A percentile compares a stretch with the other conserved stretches of the same genome.
Evolutionary conservation across 2,888 invertebrate species (phyloP).

Genomic region (Catonia carolina): DNA sequence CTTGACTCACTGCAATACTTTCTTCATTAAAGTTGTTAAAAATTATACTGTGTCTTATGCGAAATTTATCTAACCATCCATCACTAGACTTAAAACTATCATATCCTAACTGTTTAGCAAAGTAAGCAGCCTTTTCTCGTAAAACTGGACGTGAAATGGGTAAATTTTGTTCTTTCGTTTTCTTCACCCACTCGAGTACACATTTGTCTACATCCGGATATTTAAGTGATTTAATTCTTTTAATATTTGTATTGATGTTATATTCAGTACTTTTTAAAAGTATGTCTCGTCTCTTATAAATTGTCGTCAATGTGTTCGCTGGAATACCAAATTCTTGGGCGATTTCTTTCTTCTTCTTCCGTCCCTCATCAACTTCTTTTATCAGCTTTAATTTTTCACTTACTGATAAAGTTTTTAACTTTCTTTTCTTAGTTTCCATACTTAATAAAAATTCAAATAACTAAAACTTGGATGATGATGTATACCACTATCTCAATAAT

Average conservation of each 20-base stretch:
- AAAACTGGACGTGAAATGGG: background rate
- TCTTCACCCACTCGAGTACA: background rate
- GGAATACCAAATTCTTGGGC: background rate
- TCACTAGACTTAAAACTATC: conserved; percentile 25
- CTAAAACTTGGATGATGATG: no score
- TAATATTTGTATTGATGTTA: background rate
- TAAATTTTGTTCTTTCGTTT: background rate
- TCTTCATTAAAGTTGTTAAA: no score
- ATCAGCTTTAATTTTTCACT: background rate
- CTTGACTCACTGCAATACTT: no score
- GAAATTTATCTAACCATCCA: conserved; percentile 33
- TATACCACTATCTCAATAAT: no score
- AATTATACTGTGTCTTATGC: conserved; percentile 31
- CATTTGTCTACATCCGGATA: background rate
- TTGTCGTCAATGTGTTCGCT: background rate
- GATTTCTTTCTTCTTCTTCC: background rate
- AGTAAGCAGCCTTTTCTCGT: conserved; percentile 27
- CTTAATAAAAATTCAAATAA: no score
- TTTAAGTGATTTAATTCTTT: background rate
- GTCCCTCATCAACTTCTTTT: background rate
- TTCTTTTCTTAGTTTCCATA: no score
- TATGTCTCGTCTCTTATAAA: background rate
- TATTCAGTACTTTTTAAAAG: background rate
- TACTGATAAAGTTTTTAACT: no score
- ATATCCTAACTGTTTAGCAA: conserved; percentile 28